Evolutionary conservation across 1,140 invertebrate species (phyloP).

Genomic region (Fopius arisanus): DNA sequence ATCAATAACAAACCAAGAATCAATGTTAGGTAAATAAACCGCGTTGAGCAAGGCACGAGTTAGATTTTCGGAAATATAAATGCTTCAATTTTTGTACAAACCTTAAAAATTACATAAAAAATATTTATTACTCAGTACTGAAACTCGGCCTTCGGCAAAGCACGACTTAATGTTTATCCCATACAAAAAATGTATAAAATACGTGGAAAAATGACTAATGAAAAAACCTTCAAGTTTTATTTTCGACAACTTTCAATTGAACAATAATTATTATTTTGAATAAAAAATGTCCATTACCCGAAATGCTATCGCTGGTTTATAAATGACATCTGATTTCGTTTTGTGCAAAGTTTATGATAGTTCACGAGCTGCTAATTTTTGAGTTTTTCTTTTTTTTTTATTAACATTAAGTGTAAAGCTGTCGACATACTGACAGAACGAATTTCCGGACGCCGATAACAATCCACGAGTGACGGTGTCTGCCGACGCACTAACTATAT

Average conservation of each 20-base stretch:
- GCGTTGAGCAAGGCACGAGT: neutral
- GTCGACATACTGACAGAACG: constrained; percentile 12
- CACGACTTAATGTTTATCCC: neutral
- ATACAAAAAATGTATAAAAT: neutral
- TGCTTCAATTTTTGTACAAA: neutral
- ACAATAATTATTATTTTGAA: neutral
- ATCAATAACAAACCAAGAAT: neutral
- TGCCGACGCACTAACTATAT: constrained; percentile 13
- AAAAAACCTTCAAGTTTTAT: neutral
- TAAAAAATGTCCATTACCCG: neutral
- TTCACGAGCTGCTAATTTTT: neutral
- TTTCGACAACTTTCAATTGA: neutral
- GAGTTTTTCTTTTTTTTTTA: neutral
- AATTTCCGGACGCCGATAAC: constrained; percentile 18
- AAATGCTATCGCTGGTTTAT: neutral
- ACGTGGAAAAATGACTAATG: neutral
- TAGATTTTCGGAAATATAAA: neutral
- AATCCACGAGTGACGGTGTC: neutral
- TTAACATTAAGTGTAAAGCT: constrained; percentile 4
- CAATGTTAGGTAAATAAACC: neutral
- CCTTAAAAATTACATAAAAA: neutral
- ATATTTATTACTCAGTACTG: neutral
- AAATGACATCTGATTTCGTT: neutral
- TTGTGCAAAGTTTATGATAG: neutral
- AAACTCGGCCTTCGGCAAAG: neutral